These are phyloP conservation scores for Corythaixoides concolor DNA, from an alignment of 2,113 vertebrate genomes.

Conservation along the genomic window DNA sequence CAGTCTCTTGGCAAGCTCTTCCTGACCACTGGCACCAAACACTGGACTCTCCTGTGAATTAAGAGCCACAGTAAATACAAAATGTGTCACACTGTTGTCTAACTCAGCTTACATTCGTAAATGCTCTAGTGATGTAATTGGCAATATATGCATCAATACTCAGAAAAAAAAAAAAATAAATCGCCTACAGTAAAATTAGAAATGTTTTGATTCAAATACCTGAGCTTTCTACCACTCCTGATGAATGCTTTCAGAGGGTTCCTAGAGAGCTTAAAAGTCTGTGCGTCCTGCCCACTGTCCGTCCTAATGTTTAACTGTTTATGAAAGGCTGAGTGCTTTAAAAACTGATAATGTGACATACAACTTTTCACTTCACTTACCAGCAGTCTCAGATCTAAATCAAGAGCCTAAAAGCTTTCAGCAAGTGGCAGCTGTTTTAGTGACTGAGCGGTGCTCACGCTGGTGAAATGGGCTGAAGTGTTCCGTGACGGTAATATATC, in stretches of 20 bases:
- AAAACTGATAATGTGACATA: neutral
- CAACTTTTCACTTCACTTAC: constrained; percentile 8
- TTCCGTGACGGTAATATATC: neutral
- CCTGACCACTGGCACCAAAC: constrained; percentile 87
- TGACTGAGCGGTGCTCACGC: neutral
- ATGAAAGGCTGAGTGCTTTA: neutral
- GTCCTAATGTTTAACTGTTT: neutral
- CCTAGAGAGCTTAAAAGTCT: neutral
- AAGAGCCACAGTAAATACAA: neutral
- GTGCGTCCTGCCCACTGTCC: neutral
- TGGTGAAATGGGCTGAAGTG: neutral
- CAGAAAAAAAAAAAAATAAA: neutral
- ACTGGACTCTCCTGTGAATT: constrained; percentile 87
- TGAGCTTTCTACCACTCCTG: neutral
- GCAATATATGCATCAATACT: neutral
- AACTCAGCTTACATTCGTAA: neutral
- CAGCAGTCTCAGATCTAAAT: constrained; percentile 28
- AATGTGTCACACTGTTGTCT: neutral
- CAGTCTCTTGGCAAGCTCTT: constrained; percentile 91
- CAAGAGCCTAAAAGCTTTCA: constrained; percentile 39
- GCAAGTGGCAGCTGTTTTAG: neutral
- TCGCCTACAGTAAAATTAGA: neutral
- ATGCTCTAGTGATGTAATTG: neutral
- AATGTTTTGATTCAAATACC: neutral
- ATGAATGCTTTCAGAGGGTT: neutral